These are phyloP conservation scores for Sebastes melanostomus DNA, from an alignment of 2,797 vertebrate genomes.

Conservation along the genomic window DNA sequence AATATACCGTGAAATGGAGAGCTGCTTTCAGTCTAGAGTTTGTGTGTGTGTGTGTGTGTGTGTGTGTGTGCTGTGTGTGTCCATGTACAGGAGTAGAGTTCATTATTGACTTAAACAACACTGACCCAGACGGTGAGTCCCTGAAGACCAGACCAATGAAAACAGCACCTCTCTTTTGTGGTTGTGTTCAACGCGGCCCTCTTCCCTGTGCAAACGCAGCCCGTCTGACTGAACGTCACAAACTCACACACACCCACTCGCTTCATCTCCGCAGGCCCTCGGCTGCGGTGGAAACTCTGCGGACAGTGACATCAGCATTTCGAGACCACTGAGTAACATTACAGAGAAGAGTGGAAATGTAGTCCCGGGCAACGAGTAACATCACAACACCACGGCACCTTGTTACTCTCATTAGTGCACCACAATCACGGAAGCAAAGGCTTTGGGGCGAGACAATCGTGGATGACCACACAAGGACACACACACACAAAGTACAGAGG, in stretches of 20 bases:
- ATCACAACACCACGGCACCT: slow-evolving; percentile 24
- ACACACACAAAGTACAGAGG: not conserved
- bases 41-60: not conserved
- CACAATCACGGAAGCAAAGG: slow-evolving; percentile 1
- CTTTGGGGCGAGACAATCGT: not conserved
- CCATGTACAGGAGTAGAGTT: slow-evolving; percentile 11
- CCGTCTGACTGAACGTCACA: slow-evolving; percentile 21
- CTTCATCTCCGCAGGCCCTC: slow-evolving; percentile 37
- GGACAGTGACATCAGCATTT: slow-evolving; percentile 68
- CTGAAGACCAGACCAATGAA: slow-evolving; percentile 53
- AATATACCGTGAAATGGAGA: slow-evolving; percentile 11
- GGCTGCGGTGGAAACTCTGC: slow-evolving; percentile 63
- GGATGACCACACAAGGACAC: not conserved
- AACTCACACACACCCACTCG: slow-evolving; percentile 20
- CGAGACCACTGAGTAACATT: slow-evolving; percentile 45
- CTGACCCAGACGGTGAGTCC: slow-evolving; percentile 60
- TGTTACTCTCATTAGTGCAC: slow-evolving; percentile 22
- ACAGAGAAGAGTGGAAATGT: slow-evolving; percentile 46
- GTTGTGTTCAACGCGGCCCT: slow-evolving; percentile 34
- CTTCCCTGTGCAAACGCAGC: slow-evolving; percentile 58
- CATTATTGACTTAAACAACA: slow-evolving; percentile 66
- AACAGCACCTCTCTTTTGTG: slow-evolving; percentile 62
- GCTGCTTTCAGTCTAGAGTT: not conserved
- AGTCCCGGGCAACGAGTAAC: slow-evolving; percentile 25
- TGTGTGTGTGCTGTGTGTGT: not conserved